Percentiles rank a stretch among this genome's conserved stretches.
Conservation (phyloP, 2,797 vertebrate species). For the Chelon auratus region DNA sequence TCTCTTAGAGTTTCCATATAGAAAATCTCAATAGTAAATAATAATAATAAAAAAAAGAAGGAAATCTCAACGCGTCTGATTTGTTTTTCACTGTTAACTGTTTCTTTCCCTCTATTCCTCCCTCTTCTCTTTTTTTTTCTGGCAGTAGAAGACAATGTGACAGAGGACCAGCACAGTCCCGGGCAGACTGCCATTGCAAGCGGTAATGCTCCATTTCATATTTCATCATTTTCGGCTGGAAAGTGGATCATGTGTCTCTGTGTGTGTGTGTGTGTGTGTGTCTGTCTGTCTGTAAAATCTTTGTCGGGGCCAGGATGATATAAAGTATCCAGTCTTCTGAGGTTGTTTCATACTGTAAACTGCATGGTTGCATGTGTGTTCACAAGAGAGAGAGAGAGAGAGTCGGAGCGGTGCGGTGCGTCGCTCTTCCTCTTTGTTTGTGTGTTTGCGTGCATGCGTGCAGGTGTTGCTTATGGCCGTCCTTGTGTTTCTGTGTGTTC, state of each 20-base stretch:
- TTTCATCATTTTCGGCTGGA: slow-evolving; percentile 81
- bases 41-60: slow-evolving; percentile 60
- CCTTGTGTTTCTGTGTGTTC: slow-evolving; percentile 65
- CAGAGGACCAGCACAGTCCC: slow-evolving; percentile 88
- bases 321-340: slow-evolving; percentile 64
- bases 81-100: slow-evolving; percentile 84
- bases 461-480: slow-evolving; percentile 61
- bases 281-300: slow-evolving; percentile 48
- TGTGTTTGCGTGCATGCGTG: slow-evolving; percentile 41
- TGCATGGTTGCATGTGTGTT: slow-evolving; percentile 44
- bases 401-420: neutral
- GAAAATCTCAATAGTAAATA: slow-evolving; percentile 79
- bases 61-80: slow-evolving; percentile 78
- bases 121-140: slow-evolving; percentile 71
- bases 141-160: slow-evolving; percentile 93
- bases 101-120: slow-evolving; percentile 69
- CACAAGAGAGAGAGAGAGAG: neutral
- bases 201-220: slow-evolving; percentile 87
- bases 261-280: slow-evolving; percentile 33
- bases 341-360: slow-evolving; percentile 50
- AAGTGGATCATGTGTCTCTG: slow-evolving; percentile 74
- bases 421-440: slow-evolving; percentile 32
- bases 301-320: slow-evolving; percentile 50
- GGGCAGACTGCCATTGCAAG: slow-evolving; percentile 89
- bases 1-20: slow-evolving; percentile 78